These are phyloP conservation scores for Melieria crassipennis DNA, from an alignment of 2,888 invertebrate species.

Conservation along the genomic window DNA sequence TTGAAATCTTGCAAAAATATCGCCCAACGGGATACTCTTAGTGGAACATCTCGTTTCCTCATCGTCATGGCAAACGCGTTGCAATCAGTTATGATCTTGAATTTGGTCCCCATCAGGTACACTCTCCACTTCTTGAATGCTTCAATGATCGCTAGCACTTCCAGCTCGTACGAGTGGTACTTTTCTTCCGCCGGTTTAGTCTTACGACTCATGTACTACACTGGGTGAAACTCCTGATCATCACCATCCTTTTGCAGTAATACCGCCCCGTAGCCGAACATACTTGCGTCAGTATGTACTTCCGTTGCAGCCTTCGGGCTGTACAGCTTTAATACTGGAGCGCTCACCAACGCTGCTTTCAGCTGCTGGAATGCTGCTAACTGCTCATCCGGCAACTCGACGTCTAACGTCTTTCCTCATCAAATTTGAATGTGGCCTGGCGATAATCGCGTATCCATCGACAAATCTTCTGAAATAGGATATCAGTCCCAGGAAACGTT, in stretches of 20 bases:
- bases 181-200: constrained; percentile 45
- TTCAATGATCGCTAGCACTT: constrained; percentile 34
- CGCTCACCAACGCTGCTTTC: constrained; percentile 2
- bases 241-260: constrained; percentile 15
- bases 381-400: constrained; percentile 42
- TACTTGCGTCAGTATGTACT: not conserved
- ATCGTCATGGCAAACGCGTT: too few species aligned
- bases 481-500: too few species aligned
- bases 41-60: too few species aligned
- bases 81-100: too few species aligned
- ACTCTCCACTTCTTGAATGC: constrained; percentile 44
- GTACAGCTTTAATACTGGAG: too few species aligned
- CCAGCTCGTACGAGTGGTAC: constrained; percentile 51
- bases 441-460: too few species aligned
- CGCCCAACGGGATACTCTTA: too few species aligned
- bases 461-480: too few species aligned
- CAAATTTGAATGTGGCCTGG: too few species aligned
- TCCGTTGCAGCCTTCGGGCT: not conserved
- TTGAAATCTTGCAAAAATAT: too few species aligned
- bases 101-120: constrained; percentile 32
- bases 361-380: constrained; percentile 8
- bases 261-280: too few species aligned
- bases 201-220: constrained; percentile 46
- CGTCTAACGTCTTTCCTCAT: constrained; percentile 40
- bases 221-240: constrained; percentile 42